Base-by-base conservation (phyloP, 2,888 invertebrate species). In the Pseudococcus jackbeardsleyi region DNA sequence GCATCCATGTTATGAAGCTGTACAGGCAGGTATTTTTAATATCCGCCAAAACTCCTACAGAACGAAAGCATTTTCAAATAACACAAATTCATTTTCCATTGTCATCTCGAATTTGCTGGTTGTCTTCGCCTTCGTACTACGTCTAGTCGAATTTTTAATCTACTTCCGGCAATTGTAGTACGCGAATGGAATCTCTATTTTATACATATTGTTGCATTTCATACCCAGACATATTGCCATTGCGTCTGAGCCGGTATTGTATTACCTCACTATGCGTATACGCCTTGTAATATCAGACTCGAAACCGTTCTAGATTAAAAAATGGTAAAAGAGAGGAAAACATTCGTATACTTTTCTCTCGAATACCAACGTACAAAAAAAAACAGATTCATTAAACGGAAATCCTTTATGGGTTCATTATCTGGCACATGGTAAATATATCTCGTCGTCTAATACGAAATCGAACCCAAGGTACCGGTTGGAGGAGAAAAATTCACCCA, bases 341-440 rank as follows among this genome's bases (percentile, higher is more conserved):
- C 59, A 59, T 59, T 59, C 19, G 59, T 59, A 59, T 59, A 46
- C 59, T 59, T 59, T 19, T 59, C 59, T n/a, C 19, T 12, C 17
- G 6, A 46, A 15, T 54, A 54, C 54, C 26, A 33, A 17, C 5
- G 54, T 19, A 19, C 59, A 72, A 33, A 72, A 72, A 26, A 72
- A 72, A 72, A 7, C 68, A 72, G 68, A 72, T 72, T 72, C 68
- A 33, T 72, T 72, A 33, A 72, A 72, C 68, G 68, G 68, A 72
- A 72, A 72, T 72, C 68, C 68, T 72, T 72, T 72, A 72, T 72
- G 68, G 68, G 68, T 26, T 72, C 68, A 72, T 72, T 72, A 72
- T 72, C 68, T 72, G 68, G 68, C 68, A 72, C 68, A 72, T 72
- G 68, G 59, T 59, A n/a, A 19, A 6, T 59, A 12, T 54, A 54